Evolutionary conservation across 2,797 vertebrate species (phyloP), one percentile per base, ranked within the genome.

Genomic region (Myotis vivesi): DNA sequence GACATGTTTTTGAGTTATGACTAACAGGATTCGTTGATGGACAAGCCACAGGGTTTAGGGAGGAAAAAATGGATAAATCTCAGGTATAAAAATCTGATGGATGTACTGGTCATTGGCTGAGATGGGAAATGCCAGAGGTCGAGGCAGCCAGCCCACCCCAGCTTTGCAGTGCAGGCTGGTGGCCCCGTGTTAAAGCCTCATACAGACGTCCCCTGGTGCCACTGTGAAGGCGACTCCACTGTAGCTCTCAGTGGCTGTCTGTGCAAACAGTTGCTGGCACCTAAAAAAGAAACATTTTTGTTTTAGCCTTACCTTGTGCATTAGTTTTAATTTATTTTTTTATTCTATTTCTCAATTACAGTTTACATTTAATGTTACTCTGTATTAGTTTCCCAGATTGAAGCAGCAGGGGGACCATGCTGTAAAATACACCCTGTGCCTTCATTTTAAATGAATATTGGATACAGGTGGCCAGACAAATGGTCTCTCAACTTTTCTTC

Each of bases 391-490:
- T 71, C 22, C 46, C 46, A 25, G 68, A 69, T 41, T 25, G 36
- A 41, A 71, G 22, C 11, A 25, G 69, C 62, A 15, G 15, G 62
- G 23, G 69, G 38, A 13, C 38, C 22, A 1, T 1, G 23, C 36
- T 25, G 22, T 71, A 71, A 41, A 71, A 6, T 15, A 41, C 57
- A n/a, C 62, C 83, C 84, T 51, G 9, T 13, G 55, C n/a, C 73
- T 87, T 86, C 25, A 12, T 92, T 92, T 90, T 82, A 92, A 95
- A 51, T 86, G 66, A 64, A 86, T 86, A 55, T 79, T 89, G 20
- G 46, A 80, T 75, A 76, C 17, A 77, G 71, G 19, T 53, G 46
- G 38, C 51, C 53, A 82, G 49, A 75, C 2, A 71, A 80, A 62
- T 53, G 36, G 5, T 72, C 44, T 87, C 20, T 28, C 51, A 59